phyloP scores from a whole-genome alignment of 2,797 vertebrate species.

The Pseudochirops cupreus region DNA sequence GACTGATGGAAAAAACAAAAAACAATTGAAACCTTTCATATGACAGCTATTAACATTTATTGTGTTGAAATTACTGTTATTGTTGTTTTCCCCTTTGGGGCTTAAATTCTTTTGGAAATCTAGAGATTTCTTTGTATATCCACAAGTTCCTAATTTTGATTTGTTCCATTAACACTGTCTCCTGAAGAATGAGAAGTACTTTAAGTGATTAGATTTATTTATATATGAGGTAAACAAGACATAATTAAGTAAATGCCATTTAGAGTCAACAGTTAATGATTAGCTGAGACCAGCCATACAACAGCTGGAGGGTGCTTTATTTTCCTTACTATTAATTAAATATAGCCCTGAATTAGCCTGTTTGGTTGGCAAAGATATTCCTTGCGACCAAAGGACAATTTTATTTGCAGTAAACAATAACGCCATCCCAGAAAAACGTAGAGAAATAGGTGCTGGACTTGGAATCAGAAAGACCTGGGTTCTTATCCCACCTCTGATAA shows the following conservation, averaged over 20 bases:
- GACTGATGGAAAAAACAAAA: neutral
- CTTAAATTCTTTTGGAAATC: neutral
- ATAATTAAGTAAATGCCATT: slow-evolving; percentile 66
- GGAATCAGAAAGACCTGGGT: neutral
- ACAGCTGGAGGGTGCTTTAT: neutral
- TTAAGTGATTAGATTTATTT: slow-evolving; percentile 48
- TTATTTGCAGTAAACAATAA: neutral
- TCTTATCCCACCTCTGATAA: neutral
- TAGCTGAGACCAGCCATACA: slow-evolving; percentile 39
- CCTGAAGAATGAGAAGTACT: slow-evolving; percentile 33
- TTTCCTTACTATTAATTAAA: slow-evolving; percentile 54
- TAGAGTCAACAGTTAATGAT: slow-evolving; percentile 62
- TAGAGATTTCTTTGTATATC: neutral
- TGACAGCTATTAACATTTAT: slow-evolving; percentile 16
- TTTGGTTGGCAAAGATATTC: slow-evolving; percentile 47
- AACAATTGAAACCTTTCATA: neutral
- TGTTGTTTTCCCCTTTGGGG: neutral
- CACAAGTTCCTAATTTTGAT: slow-evolving; percentile 40
- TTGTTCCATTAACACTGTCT: neutral
- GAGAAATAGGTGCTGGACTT: neutral
- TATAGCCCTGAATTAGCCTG: neutral
- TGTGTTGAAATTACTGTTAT: neutral
- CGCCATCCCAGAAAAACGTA: slow-evolving; percentile 26
- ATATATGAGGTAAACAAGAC: slow-evolving; percentile 59
- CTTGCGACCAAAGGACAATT: neutral